phyloP scores from a whole-genome alignment of 2,113 vertebrate genomes.

The Entelurus aequoreus region DNA sequence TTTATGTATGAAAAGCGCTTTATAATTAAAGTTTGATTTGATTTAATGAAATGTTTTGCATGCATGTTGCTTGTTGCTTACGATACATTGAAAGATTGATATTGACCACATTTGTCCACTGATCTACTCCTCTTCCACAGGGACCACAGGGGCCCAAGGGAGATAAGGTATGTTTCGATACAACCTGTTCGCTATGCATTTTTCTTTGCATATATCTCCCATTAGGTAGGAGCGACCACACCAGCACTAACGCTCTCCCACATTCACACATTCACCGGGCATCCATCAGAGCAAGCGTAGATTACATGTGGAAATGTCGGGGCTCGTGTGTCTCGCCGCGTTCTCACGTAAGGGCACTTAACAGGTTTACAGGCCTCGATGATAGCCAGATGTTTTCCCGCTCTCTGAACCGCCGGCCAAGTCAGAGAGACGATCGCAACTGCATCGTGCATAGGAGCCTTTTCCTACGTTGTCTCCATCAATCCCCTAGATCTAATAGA shows the following conservation, averaged over 20 bases:
- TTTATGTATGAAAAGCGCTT: too few relatives aligned
- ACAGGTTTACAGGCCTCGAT: constrained; percentile 48
- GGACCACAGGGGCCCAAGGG: constrained; percentile 86
- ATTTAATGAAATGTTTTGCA: constrained; percentile 31
- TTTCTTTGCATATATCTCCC: constrained; percentile 7
- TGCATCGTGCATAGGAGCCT: constrained; percentile 9
- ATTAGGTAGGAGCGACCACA: constrained; percentile 10
- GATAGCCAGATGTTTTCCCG: constrained; percentile 60
- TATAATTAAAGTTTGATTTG: too few relatives aligned
- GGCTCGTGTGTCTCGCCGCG: constrained; percentile 41
- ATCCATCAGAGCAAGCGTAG: constrained; percentile 34
- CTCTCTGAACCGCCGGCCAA: constrained; percentile 38
- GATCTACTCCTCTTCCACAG: constrained; percentile 65
- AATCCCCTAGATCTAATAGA: constrained; percentile 21
- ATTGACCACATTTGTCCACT: constrained; percentile 44
- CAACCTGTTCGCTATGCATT: constrained; percentile 11
- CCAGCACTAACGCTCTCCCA: constrained; percentile 14
- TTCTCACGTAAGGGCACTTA: constrained; percentile 53
- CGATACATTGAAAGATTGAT: constrained; percentile 29
- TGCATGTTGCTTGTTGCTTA: constrained; percentile 26
- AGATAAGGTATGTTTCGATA: constrained; percentile 81
- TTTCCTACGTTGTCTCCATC: neutral
- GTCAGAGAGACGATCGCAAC: constrained; percentile 20
- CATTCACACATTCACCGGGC: constrained; percentile 8
- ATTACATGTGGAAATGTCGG: constrained; percentile 47